A percentile compares a stretch with the other conserved stretches of the same genome.
Conservation (phyloP, 2,797 vertebrate species). For the Scarus forsteni region DNA sequence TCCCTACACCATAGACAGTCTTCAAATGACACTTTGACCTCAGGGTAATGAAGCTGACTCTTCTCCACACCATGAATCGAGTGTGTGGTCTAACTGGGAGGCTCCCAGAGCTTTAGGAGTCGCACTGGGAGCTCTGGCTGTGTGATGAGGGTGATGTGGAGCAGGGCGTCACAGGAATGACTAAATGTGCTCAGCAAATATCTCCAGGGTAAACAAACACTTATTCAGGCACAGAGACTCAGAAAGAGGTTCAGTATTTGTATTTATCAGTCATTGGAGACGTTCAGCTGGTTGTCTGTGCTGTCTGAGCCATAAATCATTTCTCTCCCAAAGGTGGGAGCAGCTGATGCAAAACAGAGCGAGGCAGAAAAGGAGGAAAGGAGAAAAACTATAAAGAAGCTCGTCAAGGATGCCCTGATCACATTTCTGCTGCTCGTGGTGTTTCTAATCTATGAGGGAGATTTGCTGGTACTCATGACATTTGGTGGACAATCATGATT, state of each 20-base stretch:
- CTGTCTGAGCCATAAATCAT: constrained; percentile 46
- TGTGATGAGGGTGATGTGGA: background rate
- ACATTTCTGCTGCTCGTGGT: too few relatives aligned
- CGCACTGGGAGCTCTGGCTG: background rate
- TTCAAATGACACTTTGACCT: background rate
- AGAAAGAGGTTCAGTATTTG: constrained; percentile 12
- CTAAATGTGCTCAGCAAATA: constrained; percentile 9
- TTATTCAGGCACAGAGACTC: background rate
- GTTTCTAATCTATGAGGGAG: too few relatives aligned
- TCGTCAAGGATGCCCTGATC: too few relatives aligned
- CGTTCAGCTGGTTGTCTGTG: constrained; percentile 38
- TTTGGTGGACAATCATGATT: too few relatives aligned
- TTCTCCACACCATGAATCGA: too few relatives aligned
- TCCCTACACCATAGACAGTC: too few relatives aligned
- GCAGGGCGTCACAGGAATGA: constrained; percentile 5
- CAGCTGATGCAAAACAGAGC: too few relatives aligned
- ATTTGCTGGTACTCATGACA: too few relatives aligned
- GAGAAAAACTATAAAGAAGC: too few relatives aligned
- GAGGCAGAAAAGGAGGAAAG: too few relatives aligned
- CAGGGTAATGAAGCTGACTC: background rate
- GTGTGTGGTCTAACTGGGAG: constrained; percentile 8
- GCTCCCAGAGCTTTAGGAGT: background rate
- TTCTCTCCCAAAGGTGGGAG: constrained; percentile 1
- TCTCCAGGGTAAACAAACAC: constrained; percentile 6
- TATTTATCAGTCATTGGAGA: constrained; percentile 20